Percentiles rank a stretch among this genome's conserved stretches.
These are phyloP conservation scores for Cyphomyrmex costatus DNA, from an alignment of 1,140 invertebrate genomes.

Conservation along the genomic window DNA sequence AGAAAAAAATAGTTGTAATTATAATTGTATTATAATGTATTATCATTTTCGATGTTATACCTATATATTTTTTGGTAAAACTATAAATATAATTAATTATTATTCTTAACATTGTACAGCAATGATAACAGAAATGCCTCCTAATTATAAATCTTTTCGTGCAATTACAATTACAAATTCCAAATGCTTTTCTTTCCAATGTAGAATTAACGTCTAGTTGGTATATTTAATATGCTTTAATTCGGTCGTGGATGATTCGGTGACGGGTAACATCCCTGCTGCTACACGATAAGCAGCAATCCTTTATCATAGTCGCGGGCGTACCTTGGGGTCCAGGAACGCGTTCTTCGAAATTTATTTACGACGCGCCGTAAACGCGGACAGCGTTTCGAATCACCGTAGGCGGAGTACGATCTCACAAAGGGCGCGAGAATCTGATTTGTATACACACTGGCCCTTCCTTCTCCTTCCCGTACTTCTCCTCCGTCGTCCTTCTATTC, in stretches of 20 bases:
- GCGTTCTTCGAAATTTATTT: slow-evolving; percentile 66
- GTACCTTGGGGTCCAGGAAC: slow-evolving; percentile 8
- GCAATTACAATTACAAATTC: no score
- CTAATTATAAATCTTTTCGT: no score
- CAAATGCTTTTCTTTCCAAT: no score
- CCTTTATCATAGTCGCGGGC: slow-evolving; percentile 17
- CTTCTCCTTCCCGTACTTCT: neutral
- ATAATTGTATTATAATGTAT: no score
- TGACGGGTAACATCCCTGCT: neutral
- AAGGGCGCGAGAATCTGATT: slow-evolving; percentile 80
- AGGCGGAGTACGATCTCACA: slow-evolving; percentile 76
- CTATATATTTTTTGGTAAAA: no score
- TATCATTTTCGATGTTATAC: no score
- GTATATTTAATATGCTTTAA: slow-evolving; percentile 21
- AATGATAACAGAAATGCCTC: no score
- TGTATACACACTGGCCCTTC: slow-evolving; percentile 74
- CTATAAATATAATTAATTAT: no score
- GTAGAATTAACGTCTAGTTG: neutral
- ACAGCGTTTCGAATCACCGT: slow-evolving; percentile 67
- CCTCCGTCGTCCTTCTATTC: neutral
- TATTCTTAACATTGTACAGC: no score
- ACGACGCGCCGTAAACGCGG: slow-evolving; percentile 66
- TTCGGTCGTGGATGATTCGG: neutral
- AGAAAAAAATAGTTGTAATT: no score
- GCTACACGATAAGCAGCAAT: slow-evolving; percentile 14